Conservation (phyloP, 64 coral and sea anemone genomes). For the Cladopsammia gracilis region DNA sequence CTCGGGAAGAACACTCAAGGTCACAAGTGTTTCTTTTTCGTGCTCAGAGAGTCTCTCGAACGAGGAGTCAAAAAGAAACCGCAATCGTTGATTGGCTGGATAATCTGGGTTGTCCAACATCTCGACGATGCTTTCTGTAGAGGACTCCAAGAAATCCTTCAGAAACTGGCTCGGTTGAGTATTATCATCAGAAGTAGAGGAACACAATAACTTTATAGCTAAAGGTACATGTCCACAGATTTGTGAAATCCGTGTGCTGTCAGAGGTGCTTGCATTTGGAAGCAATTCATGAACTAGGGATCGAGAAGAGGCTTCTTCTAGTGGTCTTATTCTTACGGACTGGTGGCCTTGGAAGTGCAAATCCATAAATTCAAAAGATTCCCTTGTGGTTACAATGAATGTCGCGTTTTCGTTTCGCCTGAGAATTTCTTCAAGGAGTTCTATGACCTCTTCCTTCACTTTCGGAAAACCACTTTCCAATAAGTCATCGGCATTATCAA, state of each 20-base stretch:
- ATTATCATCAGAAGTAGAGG: neutral
- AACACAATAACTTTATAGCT: neutral
- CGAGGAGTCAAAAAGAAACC: neutral
- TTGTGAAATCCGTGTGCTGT: neutral
- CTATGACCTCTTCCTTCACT: neutral
- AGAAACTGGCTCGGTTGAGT: neutral
- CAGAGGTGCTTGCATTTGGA: neutral
- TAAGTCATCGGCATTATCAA: slow-evolving; percentile 59
- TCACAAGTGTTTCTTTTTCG: slow-evolving; percentile 17
- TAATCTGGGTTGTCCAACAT: slow-evolving; percentile 19
- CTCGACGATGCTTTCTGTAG: neutral
- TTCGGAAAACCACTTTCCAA: neutral
- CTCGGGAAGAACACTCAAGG: slow-evolving; percentile 13
- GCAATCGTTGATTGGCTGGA: neutral
- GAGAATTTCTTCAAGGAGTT: neutral
- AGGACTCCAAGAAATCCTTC: neutral
- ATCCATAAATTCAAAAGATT: neutral
- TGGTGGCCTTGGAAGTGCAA: neutral
- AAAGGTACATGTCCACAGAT: slow-evolving; percentile 5
- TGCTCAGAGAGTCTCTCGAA: neutral
- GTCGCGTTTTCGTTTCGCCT: neutral
- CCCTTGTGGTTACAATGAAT: neutral
- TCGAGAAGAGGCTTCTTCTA: neutral
- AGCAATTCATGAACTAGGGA: neutral
- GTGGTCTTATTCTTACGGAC: neutral